Conservation (phyloP, 2,797 vertebrate species). For the Galagoides demidoff region DNA sequence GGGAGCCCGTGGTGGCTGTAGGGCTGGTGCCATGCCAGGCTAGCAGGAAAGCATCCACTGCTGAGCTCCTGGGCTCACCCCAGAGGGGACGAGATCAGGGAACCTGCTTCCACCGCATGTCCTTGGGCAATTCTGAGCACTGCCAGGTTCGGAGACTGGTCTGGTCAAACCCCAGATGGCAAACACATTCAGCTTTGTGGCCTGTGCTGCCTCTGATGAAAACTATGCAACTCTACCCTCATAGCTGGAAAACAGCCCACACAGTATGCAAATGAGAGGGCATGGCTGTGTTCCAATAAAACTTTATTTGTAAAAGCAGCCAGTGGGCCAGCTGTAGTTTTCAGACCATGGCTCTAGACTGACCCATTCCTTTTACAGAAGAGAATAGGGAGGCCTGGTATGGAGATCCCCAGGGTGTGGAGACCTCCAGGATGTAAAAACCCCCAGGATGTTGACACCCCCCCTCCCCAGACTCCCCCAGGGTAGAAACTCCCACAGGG, state of each 20-base stretch:
- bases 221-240: not conserved
- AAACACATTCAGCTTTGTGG: not conserved
- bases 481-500: too few species aligned
- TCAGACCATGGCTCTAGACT: not conserved
- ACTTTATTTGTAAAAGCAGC: not conserved
- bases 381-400: not conserved
- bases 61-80: not conserved
- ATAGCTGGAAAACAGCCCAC: not conserved
- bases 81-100: not conserved
- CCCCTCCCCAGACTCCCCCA: too few species aligned
- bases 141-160: not conserved
- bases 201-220: not conserved
- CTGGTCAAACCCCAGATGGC: not conserved
- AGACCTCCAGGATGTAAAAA: not conserved
- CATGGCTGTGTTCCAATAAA: not conserved
- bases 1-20: not conserved
- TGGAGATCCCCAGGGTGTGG: not conserved
- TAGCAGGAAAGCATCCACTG: not conserved
- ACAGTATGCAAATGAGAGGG: not conserved
- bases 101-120: not conserved
- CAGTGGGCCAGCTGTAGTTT: not conserved
- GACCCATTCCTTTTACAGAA: not conserved
- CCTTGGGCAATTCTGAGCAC: not conserved
- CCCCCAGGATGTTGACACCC: too few species aligned
- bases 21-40: not conserved